A percentile compares a stretch with the other conserved stretches of the same genome.
phyloP scores from a whole-genome alignment of 2,888 invertebrate species.

The Cryptus armator region DNA sequence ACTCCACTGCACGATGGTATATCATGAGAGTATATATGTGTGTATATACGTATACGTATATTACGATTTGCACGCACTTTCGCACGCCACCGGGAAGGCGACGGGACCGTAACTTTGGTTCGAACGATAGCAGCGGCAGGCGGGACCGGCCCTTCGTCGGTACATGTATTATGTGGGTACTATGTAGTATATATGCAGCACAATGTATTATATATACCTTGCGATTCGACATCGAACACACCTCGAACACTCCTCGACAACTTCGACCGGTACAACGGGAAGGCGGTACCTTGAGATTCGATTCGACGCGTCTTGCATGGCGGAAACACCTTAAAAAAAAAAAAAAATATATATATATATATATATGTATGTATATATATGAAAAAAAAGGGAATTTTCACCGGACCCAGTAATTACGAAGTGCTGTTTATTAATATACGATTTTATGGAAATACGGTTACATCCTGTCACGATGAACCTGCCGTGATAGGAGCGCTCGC shows the following conservation, averaged over 20 bases:
- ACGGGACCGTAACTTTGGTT: conserved; percentile 57
- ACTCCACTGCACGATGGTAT: conserved; percentile 19
- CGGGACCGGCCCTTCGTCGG: conserved; percentile 43
- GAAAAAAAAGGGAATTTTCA: conserved; percentile 14
- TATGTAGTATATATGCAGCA: conserved; percentile 23
- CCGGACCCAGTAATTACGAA: background rate
- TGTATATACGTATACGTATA: conserved; percentile 1
- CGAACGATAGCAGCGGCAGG: conserved; percentile 60
- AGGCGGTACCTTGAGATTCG: conserved; percentile 50
- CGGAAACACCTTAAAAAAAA: background rate
- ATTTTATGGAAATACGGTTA: conserved; percentile 12
- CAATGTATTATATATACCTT: conserved; percentile 52
- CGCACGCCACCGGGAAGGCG: conserved; percentile 58
- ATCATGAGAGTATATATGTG: background rate
- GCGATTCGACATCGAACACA: conserved; percentile 63
- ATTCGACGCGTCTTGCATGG: conserved; percentile 7
- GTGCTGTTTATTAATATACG: conserved; percentile 6
- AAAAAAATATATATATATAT: background rate
- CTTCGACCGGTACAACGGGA: conserved; percentile 42
- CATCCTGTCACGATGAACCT: conserved; percentile 17
- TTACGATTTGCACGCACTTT: conserved; percentile 59
- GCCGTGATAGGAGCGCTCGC: conserved; percentile 35
- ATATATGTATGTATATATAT: too few species aligned
- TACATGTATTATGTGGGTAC: conserved; percentile 33
- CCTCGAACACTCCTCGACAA: conserved; percentile 41